A percentile compares a stretch with the other conserved stretches of the same genome.
Evolutionary conservation across 2,113 vertebrate species (phyloP).

Genomic region (Gnathonemus longibarbis): DNA sequence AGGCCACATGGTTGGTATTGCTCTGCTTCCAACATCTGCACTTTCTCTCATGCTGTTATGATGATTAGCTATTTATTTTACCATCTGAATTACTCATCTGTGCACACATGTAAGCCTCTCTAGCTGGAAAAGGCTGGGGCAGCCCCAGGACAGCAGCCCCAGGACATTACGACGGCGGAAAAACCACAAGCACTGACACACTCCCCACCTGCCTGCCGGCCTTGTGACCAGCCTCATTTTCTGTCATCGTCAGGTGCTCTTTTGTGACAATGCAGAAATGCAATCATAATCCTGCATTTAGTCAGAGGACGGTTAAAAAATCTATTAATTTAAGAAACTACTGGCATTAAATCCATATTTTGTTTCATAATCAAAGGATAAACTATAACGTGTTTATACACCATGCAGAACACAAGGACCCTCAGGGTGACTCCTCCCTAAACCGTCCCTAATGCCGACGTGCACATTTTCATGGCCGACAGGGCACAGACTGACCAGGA

Average conservation of each 20-base stretch:
- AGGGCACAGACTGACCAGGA: conserved; percentile 68
- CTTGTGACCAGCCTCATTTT: neutral
- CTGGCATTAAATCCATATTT: neutral
- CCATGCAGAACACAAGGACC: neutral
- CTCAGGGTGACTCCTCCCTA: neutral
- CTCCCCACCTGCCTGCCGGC: neutral
- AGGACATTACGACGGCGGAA: neutral
- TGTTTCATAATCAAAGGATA: neutral
- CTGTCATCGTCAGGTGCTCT: neutral
- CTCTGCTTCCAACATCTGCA: neutral
- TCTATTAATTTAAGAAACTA: neutral
- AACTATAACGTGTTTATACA: neutral
- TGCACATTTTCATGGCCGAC: neutral
- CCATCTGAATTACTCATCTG: neutral
- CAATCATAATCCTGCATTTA: neutral
- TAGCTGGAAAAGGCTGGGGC: neutral
- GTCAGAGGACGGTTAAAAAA: neutral
- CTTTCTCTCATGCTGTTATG: neutral
- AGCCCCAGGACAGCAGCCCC: neutral
- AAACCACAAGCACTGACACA: neutral
- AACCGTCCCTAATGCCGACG: neutral
- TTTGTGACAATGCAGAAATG: neutral
- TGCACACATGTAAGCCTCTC: neutral
- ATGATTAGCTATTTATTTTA: neutral
- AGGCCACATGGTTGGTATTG: neutral